Conservation (phyloP, 2,797 vertebrate genomes). For the Propithecus perrieri region DNA sequence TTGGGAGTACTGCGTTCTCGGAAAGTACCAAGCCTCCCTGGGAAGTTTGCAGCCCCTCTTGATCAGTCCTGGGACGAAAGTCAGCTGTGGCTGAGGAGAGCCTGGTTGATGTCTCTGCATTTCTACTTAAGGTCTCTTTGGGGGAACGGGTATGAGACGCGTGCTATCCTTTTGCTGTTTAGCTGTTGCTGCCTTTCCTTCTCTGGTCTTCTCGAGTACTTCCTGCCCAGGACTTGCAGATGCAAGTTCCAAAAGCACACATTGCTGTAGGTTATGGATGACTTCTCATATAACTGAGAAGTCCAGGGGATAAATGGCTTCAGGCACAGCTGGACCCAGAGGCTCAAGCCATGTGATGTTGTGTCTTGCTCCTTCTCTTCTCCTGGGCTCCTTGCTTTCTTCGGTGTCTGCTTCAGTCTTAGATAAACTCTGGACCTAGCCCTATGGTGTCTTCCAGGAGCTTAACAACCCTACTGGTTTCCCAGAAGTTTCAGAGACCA, state of each 20-base stretch:
- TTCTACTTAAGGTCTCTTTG: fast-evolving
- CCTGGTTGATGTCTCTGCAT: background rate
- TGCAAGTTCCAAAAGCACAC: background rate
- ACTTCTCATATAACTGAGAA: background rate
- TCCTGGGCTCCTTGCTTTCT: background rate
- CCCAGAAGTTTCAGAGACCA: background rate
- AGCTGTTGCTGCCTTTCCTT: background rate
- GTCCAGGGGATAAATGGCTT: background rate
- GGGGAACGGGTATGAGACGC: background rate
- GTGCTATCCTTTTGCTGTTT: background rate
- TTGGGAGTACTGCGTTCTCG: background rate
- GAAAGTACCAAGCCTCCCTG: background rate
- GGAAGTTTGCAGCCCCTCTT: background rate
- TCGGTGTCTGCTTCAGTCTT: background rate
- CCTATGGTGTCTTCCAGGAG: background rate
- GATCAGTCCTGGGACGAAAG: background rate
- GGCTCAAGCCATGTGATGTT: background rate
- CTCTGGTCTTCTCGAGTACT: background rate
- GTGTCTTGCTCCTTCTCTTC: background rate
- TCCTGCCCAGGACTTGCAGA: background rate
- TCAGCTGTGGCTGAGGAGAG: background rate
- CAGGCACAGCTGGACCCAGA: background rate
- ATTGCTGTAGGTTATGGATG: background rate
- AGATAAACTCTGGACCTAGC: background rate
- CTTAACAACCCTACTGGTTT: background rate